Percentiles rank a stretch among this genome's conserved stretches.
Conservation (phyloP, 2,113 vertebrate genomes). For the Dryoscopus gambensis region DNA sequence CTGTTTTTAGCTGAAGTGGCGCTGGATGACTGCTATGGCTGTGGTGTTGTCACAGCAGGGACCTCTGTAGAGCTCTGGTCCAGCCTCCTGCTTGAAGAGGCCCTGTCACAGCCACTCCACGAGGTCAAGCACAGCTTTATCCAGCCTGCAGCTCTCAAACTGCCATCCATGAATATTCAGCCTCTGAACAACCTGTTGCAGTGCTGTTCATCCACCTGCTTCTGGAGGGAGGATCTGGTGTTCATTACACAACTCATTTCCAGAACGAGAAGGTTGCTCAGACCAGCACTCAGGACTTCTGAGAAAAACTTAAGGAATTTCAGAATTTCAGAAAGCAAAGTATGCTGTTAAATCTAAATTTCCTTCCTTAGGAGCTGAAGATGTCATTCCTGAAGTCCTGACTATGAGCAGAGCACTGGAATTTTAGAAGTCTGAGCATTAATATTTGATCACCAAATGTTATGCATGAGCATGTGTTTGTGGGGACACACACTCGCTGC, state of each 20-base stretch:
- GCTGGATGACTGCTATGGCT: neutral
- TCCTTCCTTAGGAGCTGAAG: neutral
- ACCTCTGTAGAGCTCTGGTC: neutral
- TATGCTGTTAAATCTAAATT: neutral
- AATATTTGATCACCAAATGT: neutral
- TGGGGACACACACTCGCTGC: neutral
- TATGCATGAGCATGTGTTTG: neutral
- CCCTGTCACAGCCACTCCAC: too few relatives aligned
- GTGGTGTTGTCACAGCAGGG: fast-evolving
- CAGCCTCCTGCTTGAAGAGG: neutral
- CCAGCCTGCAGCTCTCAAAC: neutral
- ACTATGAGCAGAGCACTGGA: neutral
- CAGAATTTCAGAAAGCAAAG: neutral
- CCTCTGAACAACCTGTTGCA: neutral
- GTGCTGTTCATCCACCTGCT: neutral
- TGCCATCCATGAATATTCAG: neutral
- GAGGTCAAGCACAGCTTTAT: neutral
- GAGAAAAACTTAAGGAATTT: neutral
- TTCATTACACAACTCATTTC: neutral
- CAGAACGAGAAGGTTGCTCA: neutral
- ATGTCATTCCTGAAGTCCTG: neutral
- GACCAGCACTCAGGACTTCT: neutral
- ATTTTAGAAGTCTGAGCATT: neutral
- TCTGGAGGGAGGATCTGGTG: neutral
- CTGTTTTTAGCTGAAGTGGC: neutral